A percentile compares a stretch with the other conserved stretches of the same genome.
These are phyloP conservation scores for Heteronetta atricapilla DNA, from an alignment of 2,113 vertebrate genomes.

Conservation along the genomic window DNA sequence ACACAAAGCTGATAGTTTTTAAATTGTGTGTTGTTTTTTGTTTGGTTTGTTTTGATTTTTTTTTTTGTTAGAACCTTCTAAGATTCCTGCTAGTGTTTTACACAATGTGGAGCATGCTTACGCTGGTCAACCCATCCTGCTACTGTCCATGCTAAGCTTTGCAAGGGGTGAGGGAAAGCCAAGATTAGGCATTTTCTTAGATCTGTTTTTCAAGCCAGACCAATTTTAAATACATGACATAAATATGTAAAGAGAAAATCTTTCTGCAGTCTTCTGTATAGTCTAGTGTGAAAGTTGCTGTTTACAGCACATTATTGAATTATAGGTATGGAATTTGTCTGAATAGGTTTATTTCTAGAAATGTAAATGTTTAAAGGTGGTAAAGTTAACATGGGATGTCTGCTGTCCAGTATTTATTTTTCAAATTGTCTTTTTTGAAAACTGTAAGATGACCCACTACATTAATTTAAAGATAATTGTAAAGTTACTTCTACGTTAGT, in stretches of 20 bases:
- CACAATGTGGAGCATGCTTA: not conserved
- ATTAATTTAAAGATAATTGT: not conserved
- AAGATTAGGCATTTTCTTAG: not conserved
- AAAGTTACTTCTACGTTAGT: not conserved
- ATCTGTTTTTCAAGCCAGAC: not conserved
- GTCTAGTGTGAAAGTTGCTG: not conserved
- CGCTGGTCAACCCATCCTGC: not conserved
- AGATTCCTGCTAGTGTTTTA: not conserved
- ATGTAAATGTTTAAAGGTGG: not conserved
- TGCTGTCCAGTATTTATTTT: not conserved
- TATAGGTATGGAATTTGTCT: not conserved
- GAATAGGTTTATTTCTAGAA: slow-evolving; percentile 10
- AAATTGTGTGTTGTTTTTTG: accelerated
- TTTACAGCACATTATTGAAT: slow-evolving; percentile 26
- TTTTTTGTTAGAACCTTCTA: not conserved
- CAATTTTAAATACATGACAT: not conserved
- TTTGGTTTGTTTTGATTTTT: accelerated
- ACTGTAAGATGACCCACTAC: not conserved
- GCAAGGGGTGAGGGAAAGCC: not conserved
- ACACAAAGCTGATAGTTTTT: not conserved
- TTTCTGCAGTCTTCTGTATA: not conserved
- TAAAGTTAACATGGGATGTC: not conserved
- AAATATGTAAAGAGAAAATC: not conserved
- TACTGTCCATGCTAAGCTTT: not conserved
- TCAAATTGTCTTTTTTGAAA: slow-evolving; percentile 8